Evolutionary conservation across 1,140 invertebrate species (phyloP).

Genomic region (Scaptomyza hsui): DNA sequence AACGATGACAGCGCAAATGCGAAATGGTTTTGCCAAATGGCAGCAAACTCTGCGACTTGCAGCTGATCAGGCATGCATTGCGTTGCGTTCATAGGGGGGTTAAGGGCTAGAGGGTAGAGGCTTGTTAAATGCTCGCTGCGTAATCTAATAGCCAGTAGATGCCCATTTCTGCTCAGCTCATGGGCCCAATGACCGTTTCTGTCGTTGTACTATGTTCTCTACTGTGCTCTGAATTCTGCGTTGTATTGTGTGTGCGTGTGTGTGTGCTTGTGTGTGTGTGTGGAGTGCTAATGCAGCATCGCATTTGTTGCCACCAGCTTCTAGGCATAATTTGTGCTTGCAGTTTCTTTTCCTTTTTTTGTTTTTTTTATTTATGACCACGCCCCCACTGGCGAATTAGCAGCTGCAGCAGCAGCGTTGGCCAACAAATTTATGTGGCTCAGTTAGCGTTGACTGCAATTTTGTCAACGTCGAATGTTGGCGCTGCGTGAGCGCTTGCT

Average conservation of each 20-base stretch:
- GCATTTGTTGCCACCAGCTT: slow-evolving; percentile 34
- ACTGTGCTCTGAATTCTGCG: background rate
- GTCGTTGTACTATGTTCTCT: too few relatives aligned
- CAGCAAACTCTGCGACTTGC: slow-evolving; percentile 29
- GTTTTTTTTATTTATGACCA: slow-evolving; percentile 45
- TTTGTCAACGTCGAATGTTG: slow-evolving; percentile 43
- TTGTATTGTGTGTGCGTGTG: background rate
- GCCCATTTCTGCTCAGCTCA: slow-evolving; percentile 29
- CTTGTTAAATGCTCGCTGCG: slow-evolving; percentile 62
- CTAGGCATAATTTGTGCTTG: slow-evolving; percentile 44
- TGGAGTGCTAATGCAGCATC: slow-evolving; percentile 59
- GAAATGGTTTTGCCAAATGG: slow-evolving; percentile 55
- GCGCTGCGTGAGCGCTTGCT: slow-evolving; percentile 13
- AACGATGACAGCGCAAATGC: slow-evolving; percentile 37
- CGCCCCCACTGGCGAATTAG: slow-evolving; percentile 35
- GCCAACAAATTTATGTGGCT: slow-evolving; percentile 30
- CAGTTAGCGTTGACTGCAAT: slow-evolving; percentile 40
- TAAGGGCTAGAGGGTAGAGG: slow-evolving; percentile 34
- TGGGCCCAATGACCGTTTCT: background rate
- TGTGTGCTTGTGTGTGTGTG: background rate
- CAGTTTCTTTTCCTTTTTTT: slow-evolving; percentile 1
- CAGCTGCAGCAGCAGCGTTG: slow-evolving; percentile 1
- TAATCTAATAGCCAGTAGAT: slow-evolving; percentile 67
- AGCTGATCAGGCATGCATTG: slow-evolving; percentile 47
- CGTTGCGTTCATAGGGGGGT: slow-evolving; percentile 22